Evolutionary conservation across 1,140 invertebrate species (phyloP).

Genomic region (Drosophila kurseongensis): DNA sequence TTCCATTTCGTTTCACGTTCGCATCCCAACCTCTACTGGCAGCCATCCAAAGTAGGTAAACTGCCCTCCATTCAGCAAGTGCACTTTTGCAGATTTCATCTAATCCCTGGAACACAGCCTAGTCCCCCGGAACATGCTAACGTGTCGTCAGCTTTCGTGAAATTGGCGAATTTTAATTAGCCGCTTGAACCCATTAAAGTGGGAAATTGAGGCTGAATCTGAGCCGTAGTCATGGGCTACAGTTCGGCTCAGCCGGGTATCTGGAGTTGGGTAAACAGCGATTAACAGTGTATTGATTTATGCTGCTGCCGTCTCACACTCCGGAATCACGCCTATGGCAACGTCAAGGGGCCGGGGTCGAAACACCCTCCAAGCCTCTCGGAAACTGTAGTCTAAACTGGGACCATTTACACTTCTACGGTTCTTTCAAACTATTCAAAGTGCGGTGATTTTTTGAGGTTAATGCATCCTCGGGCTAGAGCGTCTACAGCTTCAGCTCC

Average conservation of each 20-base stretch:
- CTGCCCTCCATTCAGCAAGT: slow-evolving; percentile 17
- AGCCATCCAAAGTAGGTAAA: slow-evolving; percentile 17
- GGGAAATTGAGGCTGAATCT: slow-evolving; percentile 2
- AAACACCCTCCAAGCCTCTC: neutral
- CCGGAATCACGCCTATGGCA: slow-evolving; percentile 32
- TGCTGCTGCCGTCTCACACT: slow-evolving; percentile 18
- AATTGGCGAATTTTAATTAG: slow-evolving; percentile 80
- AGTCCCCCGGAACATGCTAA: slow-evolving; percentile 50
- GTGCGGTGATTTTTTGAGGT: slow-evolving; percentile 62
- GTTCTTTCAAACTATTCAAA: slow-evolving; percentile 72
- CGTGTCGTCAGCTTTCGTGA: slow-evolving; percentile 36
- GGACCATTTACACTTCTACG: slow-evolving; percentile 32
- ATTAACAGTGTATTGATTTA: slow-evolving; percentile 63
- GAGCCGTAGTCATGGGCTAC: slow-evolving; percentile 31
- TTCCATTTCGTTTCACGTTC: neutral
- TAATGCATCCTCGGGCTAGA: slow-evolving; percentile 78
- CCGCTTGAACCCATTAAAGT: slow-evolving; percentile 53
- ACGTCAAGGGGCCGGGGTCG: slow-evolving; percentile 19
- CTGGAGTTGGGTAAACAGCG: slow-evolving; percentile 50
- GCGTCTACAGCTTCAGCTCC: slow-evolving; percentile 21
- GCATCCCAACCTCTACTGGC: slow-evolving; percentile 22
- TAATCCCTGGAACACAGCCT: slow-evolving; percentile 58
- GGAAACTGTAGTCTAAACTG: neutral
- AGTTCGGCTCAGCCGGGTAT: slow-evolving; percentile 11
- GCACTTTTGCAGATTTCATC: slow-evolving; percentile 26